Base-by-base conservation (phyloP, 2,888 invertebrate genomes). In the Amphimallon solstitiale region DNA sequence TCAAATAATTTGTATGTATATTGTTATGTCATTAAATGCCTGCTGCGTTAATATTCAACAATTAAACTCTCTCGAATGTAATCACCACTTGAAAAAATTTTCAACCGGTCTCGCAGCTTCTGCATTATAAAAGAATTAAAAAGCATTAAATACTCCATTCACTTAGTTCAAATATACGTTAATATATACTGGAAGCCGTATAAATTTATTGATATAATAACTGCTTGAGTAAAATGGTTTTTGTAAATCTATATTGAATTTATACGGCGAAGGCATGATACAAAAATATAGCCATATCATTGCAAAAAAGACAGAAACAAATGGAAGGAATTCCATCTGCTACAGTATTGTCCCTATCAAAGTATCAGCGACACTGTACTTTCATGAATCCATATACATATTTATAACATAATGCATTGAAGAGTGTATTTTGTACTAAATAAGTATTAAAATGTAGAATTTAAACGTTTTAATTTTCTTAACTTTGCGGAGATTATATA, bases 121-220 rank as follows among this genome's bases (percentile, higher is more conserved):
- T n/a, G n/a, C n/a, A n/a, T n/a, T n/a, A n/a, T n/a, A n/a, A n/a
- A n/a, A n/a, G n/a, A n/a, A n/a, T n/a, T n/a, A n/a, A n/a, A n/a
- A n/a, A n/a, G n/a, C n/a, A n/a, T n/a, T n/a, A n/a, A n/a, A n/a
- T n/a, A n/a, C n/a, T n/a, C n/a, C n/a, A n/a, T n/a, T 21, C 37
- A n/a, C 19, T 52, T 52, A 52, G 38, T 52, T 35, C 52, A n/a
- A n/a, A n/a, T n/a, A 52, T 37, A n/a, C n/a, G n/a, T n/a, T n/a
- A n/a, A n/a, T n/a, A n/a, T n/a, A n/a, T n/a, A n/a, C n/a, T n/a
- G n/a, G 52, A 37, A 35, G 21, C 46, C 38, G 52, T 63, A 63
- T 52, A 51, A 63, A 63, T 63, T 38, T 63, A 63, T 63, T 52
- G 51, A 52, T 63, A 63, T 52, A 63, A 52, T 52, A 52, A 63